Evolutionary conservation across 1,140 invertebrate species (phyloP), one percentile per base, ranked within the genome.

Genomic region (Ceratina australensis): DNA sequence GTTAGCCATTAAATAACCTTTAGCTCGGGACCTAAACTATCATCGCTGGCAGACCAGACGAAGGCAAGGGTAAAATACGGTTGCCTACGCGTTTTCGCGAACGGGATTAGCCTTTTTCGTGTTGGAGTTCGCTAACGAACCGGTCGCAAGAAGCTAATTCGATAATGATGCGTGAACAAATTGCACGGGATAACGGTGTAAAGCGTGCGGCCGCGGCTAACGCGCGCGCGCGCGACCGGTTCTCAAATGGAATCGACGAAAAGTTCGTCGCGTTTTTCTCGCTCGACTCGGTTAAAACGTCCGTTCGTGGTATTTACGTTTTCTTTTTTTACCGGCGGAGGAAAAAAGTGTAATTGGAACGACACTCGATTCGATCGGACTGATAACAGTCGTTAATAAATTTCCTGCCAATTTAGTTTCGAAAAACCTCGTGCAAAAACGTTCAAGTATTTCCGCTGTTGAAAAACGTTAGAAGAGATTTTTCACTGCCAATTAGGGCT

Each of bases 111-210:
- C 16, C 26, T 71, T 59, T 59, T 59, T 59, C 54, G 18, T 5
- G 68, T 33, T 57, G 12, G 16, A 12, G 28, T 16, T 26, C n/a
- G 52, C 52, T 47, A 59, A 59, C 56, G 56, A 71, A n/a, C 28
- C 69, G 22, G 3, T 1, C 10, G 56, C 42, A 72, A 72, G 57
- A 72, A 72, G 42, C 42, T 72, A 72, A 72, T 61, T 72, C 69
- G 69, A 72, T 72, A 72, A 72, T 60, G 60, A 64, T 33, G 72
- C 72, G 49, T n/a, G 72, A 54, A 65, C 59, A 63, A 73, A 73
- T 64, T 73, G 72, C 72, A 54, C 8, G 24, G 59, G 12, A 20
- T 73, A 65, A 73, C 61, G 72, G 59, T 63, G 72, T 50, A 52
- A 54, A 50, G 15, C 50, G 42, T 42, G 33, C 33, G 33, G 7